Conservation (phyloP, 2,888 invertebrate species). For the Plebejus anna region DNA sequence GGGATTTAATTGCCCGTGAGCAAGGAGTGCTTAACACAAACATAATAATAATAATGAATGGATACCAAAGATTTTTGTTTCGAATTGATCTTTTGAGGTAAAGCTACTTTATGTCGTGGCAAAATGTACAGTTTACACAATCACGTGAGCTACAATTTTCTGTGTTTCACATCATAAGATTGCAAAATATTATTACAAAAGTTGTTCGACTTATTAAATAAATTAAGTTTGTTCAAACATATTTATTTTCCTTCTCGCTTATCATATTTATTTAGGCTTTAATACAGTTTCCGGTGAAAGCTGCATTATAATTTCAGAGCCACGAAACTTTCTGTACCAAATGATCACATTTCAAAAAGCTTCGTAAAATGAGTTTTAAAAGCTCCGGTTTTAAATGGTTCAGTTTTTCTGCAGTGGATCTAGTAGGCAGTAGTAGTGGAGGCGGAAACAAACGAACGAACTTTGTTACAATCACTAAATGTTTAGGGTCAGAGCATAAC, state of each 20-base stretch:
- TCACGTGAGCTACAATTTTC: not conserved
- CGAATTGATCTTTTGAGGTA: too few relatives aligned
- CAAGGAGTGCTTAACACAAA: too few relatives aligned
- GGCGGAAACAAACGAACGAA: not conserved
- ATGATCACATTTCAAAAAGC: slow-evolving; percentile 12
- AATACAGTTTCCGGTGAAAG: not conserved
- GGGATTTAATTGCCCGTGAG: too few relatives aligned
- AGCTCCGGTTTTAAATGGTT: slow-evolving; percentile 9
- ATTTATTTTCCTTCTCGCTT: not conserved
- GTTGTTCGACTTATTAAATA: not conserved
- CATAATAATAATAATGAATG: too few relatives aligned
- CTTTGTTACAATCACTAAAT: not conserved
- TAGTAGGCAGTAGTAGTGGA: not conserved
- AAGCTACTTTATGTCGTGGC: too few relatives aligned
- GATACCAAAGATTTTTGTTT: too few relatives aligned
- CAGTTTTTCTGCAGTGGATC: not conserved
- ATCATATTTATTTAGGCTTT: slow-evolving; percentile 14
- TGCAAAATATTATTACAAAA: not conserved
- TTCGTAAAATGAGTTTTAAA: not conserved
- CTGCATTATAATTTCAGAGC: slow-evolving; percentile 11
- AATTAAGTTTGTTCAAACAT: not conserved
- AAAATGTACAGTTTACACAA: too few relatives aligned
- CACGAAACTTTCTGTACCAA: not conserved
- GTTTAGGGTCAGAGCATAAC: not conserved
- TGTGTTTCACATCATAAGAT: not conserved